A percentile compares a stretch with the other conserved stretches of the same genome.
Conservation (phyloP, 2,113 vertebrate species). For the Tursiops truncatus region DNA sequence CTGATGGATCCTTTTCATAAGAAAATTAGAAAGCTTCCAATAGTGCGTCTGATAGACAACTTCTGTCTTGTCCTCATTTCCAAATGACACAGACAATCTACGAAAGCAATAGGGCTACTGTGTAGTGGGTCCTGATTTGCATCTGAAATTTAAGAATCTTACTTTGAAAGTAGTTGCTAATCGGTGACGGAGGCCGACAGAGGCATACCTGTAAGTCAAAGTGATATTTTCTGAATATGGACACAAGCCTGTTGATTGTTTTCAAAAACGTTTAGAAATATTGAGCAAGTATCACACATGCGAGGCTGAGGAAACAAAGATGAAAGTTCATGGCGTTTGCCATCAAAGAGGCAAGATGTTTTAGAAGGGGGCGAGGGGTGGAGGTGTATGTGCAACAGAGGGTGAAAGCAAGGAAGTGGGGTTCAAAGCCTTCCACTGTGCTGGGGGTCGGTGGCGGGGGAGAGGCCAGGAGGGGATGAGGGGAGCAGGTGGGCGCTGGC, state of each 20-base stretch:
- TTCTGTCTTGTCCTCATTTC: background rate
- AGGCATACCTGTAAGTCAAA: background rate
- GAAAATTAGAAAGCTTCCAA: slow-evolving; percentile 8
- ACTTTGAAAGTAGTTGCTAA: background rate
- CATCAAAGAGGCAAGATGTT: background rate
- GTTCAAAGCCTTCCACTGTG: too few relatives aligned
- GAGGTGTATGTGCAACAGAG: accelerated
- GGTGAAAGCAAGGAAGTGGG: background rate
- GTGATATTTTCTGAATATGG: background rate
- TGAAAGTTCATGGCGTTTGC: background rate
- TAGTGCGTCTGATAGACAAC: background rate
- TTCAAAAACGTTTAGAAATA: background rate
- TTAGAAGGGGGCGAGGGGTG: background rate
- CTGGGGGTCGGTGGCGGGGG: background rate
- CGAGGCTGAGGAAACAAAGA: background rate
- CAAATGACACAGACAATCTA: background rate
- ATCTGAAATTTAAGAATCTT: background rate
- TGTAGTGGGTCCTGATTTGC: background rate
- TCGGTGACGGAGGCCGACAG: background rate
- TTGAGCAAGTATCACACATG: background rate
- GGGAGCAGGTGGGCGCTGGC: background rate
- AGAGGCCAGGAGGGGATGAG: background rate
- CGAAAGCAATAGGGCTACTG: background rate
- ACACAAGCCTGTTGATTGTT: background rate
- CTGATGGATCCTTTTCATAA: background rate